phyloP scores from a whole-genome alignment of 2,888 invertebrate species.

The Marronus borbonicus region DNA sequence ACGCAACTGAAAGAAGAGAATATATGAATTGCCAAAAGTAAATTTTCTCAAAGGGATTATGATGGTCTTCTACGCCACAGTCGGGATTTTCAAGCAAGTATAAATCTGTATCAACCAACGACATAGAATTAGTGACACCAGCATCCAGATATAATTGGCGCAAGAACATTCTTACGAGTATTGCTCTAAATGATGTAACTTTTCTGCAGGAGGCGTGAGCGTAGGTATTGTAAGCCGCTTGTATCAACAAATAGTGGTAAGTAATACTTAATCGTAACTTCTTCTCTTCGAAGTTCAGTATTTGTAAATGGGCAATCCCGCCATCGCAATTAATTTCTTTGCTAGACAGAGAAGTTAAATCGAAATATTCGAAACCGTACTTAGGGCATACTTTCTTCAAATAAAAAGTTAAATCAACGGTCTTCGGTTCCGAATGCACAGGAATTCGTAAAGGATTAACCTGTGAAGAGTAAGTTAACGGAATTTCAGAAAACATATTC shows the following conservation, averaged over 20 bases:
- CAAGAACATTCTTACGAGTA: slow-evolving; percentile 73
- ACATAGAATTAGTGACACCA: slow-evolving; percentile 71
- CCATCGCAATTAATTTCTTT: slow-evolving; percentile 44
- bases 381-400: slow-evolving; percentile 66
- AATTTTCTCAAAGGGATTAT: slow-evolving; percentile 75
- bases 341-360: background rate
- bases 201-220: slow-evolving; percentile 71
- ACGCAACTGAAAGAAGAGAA: slow-evolving; percentile 72
- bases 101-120: slow-evolving; percentile 73
- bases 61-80: slow-evolving; percentile 70
- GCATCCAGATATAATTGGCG: slow-evolving; percentile 78
- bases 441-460: slow-evolving; percentile 55
- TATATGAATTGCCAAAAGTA: slow-evolving; percentile 78
- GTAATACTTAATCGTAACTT: slow-evolving; percentile 69
- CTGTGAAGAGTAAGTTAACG: slow-evolving; percentile 30
- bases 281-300: slow-evolving; percentile 68
- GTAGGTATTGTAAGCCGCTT: slow-evolving; percentile 73
- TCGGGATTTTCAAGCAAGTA: slow-evolving; percentile 71
- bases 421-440: slow-evolving; percentile 65
- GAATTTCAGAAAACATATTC: slow-evolving; percentile 35
- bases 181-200: slow-evolving; percentile 67
- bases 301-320: slow-evolving; percentile 29
- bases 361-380: slow-evolving; percentile 28
- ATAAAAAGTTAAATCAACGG: slow-evolving; percentile 71
- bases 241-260: slow-evolving; percentile 68